Conservation (phyloP, 2,888 invertebrate genomes). For the Flexamia atlantica region DNA sequence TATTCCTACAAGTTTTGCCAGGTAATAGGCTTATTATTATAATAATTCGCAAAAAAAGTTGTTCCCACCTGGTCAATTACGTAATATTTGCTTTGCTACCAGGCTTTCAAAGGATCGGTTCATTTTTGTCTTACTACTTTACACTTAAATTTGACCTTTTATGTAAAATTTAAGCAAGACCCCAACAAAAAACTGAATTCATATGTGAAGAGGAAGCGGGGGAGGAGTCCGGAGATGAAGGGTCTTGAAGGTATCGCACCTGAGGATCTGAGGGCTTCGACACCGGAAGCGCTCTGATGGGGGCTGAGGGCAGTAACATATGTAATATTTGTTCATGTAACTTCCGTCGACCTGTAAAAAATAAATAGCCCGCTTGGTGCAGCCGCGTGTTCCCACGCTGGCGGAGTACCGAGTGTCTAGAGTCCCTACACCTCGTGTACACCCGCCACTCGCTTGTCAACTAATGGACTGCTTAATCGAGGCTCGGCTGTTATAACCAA, state of each 20-base stretch:
- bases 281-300: conserved; percentile 52
- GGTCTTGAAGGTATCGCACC: conserved; percentile 29
- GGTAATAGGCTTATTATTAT: too few relatives aligned
- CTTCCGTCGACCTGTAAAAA: conserved; percentile 54
- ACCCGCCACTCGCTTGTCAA: not conserved
- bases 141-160: too few relatives aligned
- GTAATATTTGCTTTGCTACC: too few relatives aligned
- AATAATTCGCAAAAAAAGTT: too few relatives aligned
- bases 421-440: not conserved
- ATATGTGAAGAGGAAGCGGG: not conserved
- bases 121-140: too few relatives aligned
- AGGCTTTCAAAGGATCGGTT: too few relatives aligned
- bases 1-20: too few relatives aligned
- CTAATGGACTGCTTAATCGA: not conserved
- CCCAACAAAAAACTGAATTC: not conserved
- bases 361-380: conserved; percentile 51
- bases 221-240: not conserved
- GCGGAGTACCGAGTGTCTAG: not conserved
- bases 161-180: not conserved
- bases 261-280: conserved; percentile 42
- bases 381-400: conserved; percentile 35
- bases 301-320: conserved; percentile 58
- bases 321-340: conserved; percentile 57
- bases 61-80: too few relatives aligned
- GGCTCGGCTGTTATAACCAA: too few relatives aligned